Conservation (phyloP, 2,113 vertebrate genomes). For the Psettodes erumei region DNA sequence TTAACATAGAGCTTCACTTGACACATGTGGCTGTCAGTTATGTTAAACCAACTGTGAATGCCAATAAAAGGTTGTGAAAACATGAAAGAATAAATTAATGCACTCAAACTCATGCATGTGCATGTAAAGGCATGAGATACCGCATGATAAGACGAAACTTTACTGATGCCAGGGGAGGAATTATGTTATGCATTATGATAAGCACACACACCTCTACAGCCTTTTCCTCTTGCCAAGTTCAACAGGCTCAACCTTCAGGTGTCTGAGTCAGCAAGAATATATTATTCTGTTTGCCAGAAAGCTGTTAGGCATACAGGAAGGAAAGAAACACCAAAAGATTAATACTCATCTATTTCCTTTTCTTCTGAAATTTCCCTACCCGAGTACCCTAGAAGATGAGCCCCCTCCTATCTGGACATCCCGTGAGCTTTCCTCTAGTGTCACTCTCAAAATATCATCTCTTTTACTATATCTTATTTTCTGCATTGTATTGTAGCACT, state of each 20-base stretch:
- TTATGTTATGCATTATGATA: neutral
- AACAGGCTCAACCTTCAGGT: neutral
- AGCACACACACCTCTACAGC: neutral
- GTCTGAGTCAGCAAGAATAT: neutral
- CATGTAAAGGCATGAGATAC: constrained; percentile 24
- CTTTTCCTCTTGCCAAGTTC: neutral
- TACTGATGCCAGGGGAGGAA: neutral
- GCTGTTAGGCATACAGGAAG: neutral
- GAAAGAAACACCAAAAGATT: no score
- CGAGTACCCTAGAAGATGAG: no score
- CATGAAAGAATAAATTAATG: constrained; percentile 11
- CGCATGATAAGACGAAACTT: neutral
- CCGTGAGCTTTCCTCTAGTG: no score
- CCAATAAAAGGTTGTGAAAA: constrained; percentile 15
- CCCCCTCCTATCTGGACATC: no score
- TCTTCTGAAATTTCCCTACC: no score
- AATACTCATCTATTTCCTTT: no score
- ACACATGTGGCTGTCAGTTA: neutral
- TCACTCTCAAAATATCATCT: no score
- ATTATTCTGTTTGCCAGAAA: constrained; percentile 1
- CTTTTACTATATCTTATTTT: no score
- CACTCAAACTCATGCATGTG: neutral
- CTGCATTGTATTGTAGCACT: no score
- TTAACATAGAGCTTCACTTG: constrained; percentile 5
- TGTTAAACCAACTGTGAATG: neutral